Conservation (phyloP, 2,888 invertebrate genomes). For the Carpatolechia fugitivella region DNA sequence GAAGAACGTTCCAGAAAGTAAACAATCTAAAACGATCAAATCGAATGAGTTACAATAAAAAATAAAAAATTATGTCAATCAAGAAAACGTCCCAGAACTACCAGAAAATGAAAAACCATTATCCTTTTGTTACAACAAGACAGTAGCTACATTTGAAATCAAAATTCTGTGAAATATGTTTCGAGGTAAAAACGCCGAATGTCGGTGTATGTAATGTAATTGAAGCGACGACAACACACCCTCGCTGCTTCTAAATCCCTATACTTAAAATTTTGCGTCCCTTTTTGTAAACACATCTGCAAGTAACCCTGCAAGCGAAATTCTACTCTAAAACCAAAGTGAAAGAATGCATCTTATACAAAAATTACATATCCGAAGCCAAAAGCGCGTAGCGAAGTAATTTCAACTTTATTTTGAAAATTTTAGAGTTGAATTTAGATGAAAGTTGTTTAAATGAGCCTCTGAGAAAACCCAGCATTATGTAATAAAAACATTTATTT, state of each 20-base stretch:
- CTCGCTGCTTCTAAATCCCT: slow-evolving; percentile 64
- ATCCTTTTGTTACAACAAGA: too few species aligned
- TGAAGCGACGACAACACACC: slow-evolving; percentile 18
- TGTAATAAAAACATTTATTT: slow-evolving; percentile 79
- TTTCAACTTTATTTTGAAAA: slow-evolving; percentile 34
- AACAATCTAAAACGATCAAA: too few species aligned
- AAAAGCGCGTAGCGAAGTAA: slow-evolving; percentile 31
- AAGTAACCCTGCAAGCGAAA: slow-evolving; percentile 34
- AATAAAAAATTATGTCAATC: too few species aligned
- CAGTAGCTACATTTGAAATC: too few species aligned
- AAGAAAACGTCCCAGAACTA: too few species aligned
- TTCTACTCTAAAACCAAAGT: slow-evolving; percentile 28
- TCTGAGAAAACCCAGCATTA: slow-evolving; percentile 74
- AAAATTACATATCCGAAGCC: slow-evolving; percentile 24
- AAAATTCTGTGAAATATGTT: neutral
- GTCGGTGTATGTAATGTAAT: slow-evolving; percentile 10
- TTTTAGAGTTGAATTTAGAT: slow-evolving; percentile 34
- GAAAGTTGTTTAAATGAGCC: slow-evolving; percentile 44
- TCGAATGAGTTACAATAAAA: too few species aligned
- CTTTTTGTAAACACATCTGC: slow-evolving; percentile 63
- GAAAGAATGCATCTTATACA: slow-evolving; percentile 36
- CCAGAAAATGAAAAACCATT: too few species aligned
- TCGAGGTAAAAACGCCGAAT: slow-evolving; percentile 20
- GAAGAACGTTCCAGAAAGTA: too few species aligned
- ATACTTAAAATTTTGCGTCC: slow-evolving; percentile 75